Base-by-base conservation (phyloP, 2,888 invertebrate species). In the Catocala nupta region DNA sequence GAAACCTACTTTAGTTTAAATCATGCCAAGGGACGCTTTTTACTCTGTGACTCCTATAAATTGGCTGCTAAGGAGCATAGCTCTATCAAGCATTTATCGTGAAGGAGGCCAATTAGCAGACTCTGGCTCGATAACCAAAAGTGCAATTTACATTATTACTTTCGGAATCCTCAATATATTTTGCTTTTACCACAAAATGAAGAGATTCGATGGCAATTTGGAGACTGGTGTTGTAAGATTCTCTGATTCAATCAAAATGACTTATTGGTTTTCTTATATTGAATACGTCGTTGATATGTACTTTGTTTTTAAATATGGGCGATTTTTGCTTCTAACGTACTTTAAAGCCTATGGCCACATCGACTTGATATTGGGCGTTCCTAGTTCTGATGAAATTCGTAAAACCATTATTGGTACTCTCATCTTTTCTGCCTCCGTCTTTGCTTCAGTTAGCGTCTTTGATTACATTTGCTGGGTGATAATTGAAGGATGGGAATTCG, bases 281-380 rank as follows among this genome's bases (percentile, higher is more conserved):
- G 45, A 45, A 13, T 45, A 45, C 12, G 13, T 45, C 45, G 6
- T 45, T 13, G 8, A 83, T 52, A 52, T 80, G 9, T 50, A 57
- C 4, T 78, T 55, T 34, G 68, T 82, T 0, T 77, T 66, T 47
- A 81, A 77, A 55, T 59, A 66, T 10, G 70, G 65, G 13, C 73
- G 65, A 45, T 0, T 12, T 5, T 47, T 9, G 9, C 39, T 52
- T 5, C n/a, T 74, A 3, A 71, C 73, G n/a, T 84, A 78, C 44
- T 68, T 73, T 1, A 66, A 70, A 25, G 25, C 63, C 1, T 83
- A 75, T 53, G 62, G 65, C 3, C 55, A 63, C 5, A 59, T 84
- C 0, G 84, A 84, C 34, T 58, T 55, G 8, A 63, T 75, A 8
- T 60, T 84, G 25, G 66, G 68, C 8, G 65, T 64, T 43, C 67